Conservation (phyloP, 1,140 invertebrate genomes). For the Drosophila albomicans region DNA sequence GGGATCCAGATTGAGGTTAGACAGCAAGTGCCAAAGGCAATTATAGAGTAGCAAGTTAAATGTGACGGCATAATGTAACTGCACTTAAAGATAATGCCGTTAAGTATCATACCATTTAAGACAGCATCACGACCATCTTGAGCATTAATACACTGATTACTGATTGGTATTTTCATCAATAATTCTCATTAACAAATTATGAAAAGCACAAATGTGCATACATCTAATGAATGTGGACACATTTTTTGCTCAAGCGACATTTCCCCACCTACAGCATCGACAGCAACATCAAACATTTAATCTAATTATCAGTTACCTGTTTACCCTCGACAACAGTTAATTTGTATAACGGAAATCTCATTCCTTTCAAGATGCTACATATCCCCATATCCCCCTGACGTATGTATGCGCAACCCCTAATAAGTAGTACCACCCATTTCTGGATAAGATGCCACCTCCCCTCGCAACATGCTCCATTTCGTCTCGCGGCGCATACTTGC, state of each 20-base stretch:
- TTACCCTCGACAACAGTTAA: constrained; percentile 42
- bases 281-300: constrained; percentile 21
- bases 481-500: neutral
- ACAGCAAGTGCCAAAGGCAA: constrained; percentile 42
- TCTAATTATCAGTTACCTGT: constrained; percentile 61
- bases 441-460: neutral
- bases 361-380: constrained; percentile 38
- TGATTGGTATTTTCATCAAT: constrained; percentile 11
- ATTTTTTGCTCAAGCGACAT: constrained; percentile 18
- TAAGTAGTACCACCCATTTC: constrained; percentile 20
- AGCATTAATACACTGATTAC: neutral
- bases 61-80: constrained; percentile 36
- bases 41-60: constrained; percentile 32
- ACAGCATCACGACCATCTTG: neutral
- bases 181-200: constrained; percentile 31
- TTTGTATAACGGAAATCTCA: constrained; percentile 71
- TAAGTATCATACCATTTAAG: constrained; percentile 12
- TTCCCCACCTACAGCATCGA: constrained; percentile 17
- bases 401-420: constrained; percentile 11
- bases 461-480: neutral
- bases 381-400: neutral
- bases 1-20: constrained; percentile 49
- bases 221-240: constrained; percentile 7
- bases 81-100: constrained; percentile 28
- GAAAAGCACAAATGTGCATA: neutral